Base-by-base conservation (phyloP, 2,797 vertebrate genomes). In the Pangasius larnaudii region DNA sequence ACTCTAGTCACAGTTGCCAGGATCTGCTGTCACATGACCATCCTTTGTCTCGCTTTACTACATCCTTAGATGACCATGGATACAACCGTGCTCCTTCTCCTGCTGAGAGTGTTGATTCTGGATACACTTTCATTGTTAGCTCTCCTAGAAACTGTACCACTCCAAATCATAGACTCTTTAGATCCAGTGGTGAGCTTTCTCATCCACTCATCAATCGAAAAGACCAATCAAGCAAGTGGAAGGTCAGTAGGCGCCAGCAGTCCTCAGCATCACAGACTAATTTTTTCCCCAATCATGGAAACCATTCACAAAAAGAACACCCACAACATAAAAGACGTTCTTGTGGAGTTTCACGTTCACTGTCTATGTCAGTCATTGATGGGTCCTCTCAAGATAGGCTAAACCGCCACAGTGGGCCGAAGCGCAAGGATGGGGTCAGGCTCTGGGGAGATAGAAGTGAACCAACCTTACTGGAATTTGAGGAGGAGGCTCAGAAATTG, bases 31-130 rank as follows among this genome's bases (percentile, higher is more conserved):
- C 91, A 75, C 92, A 85, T 49, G 91, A 91, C 2, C 86, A 90
- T 39, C 90, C 94, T 81, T 91, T 92, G 39, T 96, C 95, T 39
- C 91, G 88, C 49, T 90, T 94, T 56, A 95, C 93, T 88, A 94
- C 93, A 80, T 95, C 93, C 51, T 95, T 94, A 0, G 95, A 96
- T 87, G 95, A 96, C 78, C 93, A 95, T 85, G 92, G 94, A 42
- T 87, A 93, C 0, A 94, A 94, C 5, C 93, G 95, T 81, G 91
- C 95, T 36, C 90, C 93, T 27, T 97, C 96, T 30, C 95, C 96
- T 24, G 87, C 95, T n/a, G 96, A 96, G 84, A 97, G 96, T 91
- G 93, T 97, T 13, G 96, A 96, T 86, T 97, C 96, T 51, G 95
- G 93, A 87, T 96, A 96, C 82, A 97, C 97, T 1, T 97, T 96